Conservation (phyloP, 1,140 invertebrate species). For the Halictus rubicundus region DNA sequence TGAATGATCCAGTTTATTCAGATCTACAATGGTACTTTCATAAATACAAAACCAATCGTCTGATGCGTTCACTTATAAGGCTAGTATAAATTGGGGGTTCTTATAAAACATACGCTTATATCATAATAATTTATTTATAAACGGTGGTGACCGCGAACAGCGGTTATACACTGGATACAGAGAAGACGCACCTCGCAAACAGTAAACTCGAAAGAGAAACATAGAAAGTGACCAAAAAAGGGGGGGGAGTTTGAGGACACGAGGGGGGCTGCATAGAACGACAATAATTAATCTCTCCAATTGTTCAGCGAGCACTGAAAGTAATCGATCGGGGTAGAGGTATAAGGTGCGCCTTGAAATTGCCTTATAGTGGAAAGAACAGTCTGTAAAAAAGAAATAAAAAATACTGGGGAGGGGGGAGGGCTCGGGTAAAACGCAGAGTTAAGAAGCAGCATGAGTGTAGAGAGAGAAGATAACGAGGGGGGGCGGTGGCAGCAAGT, state of each 20-base stretch:
- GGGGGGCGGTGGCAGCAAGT: background rate
- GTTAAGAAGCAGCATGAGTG: slow-evolving; percentile 58
- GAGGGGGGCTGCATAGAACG: background rate
- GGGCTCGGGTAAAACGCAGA: slow-evolving; percentile 44
- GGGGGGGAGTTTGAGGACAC: background rate
- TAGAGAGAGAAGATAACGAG: slow-evolving; percentile 28
- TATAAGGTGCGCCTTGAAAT: slow-evolving; percentile 40
- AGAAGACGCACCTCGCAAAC: slow-evolving; percentile 51
- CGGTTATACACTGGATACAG: slow-evolving; percentile 67
- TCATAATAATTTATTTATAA: slow-evolving; percentile 74
- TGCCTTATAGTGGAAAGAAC: slow-evolving; percentile 31
- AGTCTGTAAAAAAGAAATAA: slow-evolving; percentile 60
- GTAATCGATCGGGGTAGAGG: slow-evolving; percentile 8
- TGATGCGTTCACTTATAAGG: slow-evolving; percentile 3
- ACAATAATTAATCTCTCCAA: slow-evolving; percentile 27
- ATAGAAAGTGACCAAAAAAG: slow-evolving; percentile 27
- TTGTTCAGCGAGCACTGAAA: slow-evolving; percentile 19
- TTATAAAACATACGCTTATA: slow-evolving; percentile 57
- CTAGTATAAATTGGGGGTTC: slow-evolving; percentile 42
- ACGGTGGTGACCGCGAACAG: slow-evolving; percentile 57
- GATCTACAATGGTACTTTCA: slow-evolving; percentile 41
- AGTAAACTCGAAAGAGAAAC: slow-evolving; percentile 43
- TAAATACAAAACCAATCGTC: slow-evolving; percentile 50
- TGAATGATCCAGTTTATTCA: slow-evolving; percentile 55
- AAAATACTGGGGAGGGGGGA: slow-evolving; percentile 13